These are phyloP conservation scores for Paradoxurus hermaphroditus DNA, from an alignment of 2,113 vertebrate species.

Conservation along the genomic window DNA sequence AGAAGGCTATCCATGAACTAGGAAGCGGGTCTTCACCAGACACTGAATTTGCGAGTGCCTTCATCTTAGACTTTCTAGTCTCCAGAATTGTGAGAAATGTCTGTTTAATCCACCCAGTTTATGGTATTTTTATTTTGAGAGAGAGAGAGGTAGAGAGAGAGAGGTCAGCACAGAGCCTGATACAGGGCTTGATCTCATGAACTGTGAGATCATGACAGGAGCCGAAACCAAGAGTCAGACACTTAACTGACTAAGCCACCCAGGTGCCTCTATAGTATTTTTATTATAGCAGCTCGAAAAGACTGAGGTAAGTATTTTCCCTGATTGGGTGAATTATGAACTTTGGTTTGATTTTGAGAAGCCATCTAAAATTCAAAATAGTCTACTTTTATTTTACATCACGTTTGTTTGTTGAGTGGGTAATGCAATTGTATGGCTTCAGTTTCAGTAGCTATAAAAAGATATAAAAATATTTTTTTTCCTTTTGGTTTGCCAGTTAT, in stretches of 20 bases:
- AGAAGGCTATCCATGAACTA: neutral
- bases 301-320: neutral
- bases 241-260: neutral
- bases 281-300: neutral
- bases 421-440: neutral
- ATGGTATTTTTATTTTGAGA: neutral
- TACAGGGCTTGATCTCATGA: too few species aligned
- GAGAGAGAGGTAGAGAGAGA: too few species aligned
- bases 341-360: neutral
- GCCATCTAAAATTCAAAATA: neutral
- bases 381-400: neutral
- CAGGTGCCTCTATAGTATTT: neutral
- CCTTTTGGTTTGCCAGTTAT: neutral
- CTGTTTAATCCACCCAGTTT: neutral
- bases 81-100: neutral
- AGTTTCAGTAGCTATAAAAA: neutral
- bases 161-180: too few species aligned
- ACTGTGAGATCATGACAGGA: too few species aligned
- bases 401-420: neutral
- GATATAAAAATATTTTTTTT: neutral
- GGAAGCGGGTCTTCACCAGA: neutral
- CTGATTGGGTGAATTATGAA: neutral
- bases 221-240: too few species aligned
- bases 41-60: neutral
- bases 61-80: neutral